Evolutionary conservation across 1,140 invertebrate species (phyloP), one percentile per base, ranked within the genome.

Genomic region (Adelges cooleyi): DNA sequence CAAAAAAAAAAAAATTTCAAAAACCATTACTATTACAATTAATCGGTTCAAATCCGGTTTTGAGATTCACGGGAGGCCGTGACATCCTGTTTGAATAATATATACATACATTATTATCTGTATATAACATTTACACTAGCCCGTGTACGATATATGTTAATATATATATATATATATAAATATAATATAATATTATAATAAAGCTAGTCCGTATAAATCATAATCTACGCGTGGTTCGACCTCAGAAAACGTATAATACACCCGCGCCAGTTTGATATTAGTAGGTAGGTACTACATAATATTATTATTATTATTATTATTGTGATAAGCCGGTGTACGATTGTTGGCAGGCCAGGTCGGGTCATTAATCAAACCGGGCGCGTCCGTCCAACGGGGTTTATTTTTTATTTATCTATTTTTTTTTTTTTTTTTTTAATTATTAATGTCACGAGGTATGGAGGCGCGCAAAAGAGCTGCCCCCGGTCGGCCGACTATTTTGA

Each of bases 361-460:
- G 38, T 27, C 53, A 59, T 59, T 59, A 59, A 59, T 59, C 54
- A 59, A n/a, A 27, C 38, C 29, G 29, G 29, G 22, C 22, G 10
- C 17, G 38, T 38, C 25, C 49, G 49, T 51, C 18, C 27, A 10
- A 27, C 20, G n/a, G 54, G 25, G 27, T 23, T 17, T n/a, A n/a
- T n/a, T n/a, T n/a, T n/a, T n/a, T n/a, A n/a, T n/a, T n/a, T n/a
- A n/a, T n/a, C n/a, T n/a, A n/a, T n/a, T n/a, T n/a, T n/a, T n/a
- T n/a, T n/a, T n/a, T n/a, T n/a, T n/a, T n/a, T n/a, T n/a, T n/a
- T 33, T 33, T 33, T 33, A 33, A 33, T 33, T 33, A 33, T 33
- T 33, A 11, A 6, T 33, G 29, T 33, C 29, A 11, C 29, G 11
- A n/a, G n/a, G n/a, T n/a, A n/a, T 11, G 5, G 11, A 5, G 11